phyloP scores from a whole-genome alignment of 2,113 vertebrate species.

The Chamaea fasciata region DNA sequence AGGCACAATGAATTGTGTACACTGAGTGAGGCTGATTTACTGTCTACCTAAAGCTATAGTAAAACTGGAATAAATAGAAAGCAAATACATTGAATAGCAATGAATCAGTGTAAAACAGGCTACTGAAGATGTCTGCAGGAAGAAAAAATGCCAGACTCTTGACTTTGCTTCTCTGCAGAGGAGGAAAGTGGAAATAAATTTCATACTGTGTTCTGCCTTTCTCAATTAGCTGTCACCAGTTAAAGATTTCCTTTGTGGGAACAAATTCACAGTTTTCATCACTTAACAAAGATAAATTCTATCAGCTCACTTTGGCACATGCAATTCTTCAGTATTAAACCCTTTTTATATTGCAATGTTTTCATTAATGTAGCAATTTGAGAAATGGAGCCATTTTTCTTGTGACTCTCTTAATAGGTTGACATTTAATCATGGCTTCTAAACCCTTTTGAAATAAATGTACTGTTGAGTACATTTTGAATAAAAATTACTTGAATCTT shows the following conservation, averaged over 20 bases:
- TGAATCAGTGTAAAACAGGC: constrained; percentile 48
- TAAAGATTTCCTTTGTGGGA: constrained; percentile 40
- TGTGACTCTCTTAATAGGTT: background rate
- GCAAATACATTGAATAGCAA: constrained; percentile 16
- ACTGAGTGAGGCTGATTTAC: constrained; percentile 29
- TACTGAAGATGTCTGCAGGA: constrained; percentile 5
- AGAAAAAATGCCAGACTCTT: constrained; percentile 12
- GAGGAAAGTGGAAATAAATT: constrained; percentile 24
- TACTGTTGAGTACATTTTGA: background rate
- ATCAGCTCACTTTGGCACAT: background rate
- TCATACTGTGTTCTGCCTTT: constrained; percentile 2
- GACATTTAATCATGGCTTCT: background rate
- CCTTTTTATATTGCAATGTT: background rate
- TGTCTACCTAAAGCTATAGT: background rate
- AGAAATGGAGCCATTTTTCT: background rate
- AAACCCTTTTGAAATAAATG: background rate
- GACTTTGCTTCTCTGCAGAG: background rate
- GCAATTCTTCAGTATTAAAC: background rate
- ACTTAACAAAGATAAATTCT: constrained; percentile 31
- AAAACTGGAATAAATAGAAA: constrained; percentile 13
- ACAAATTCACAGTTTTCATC: constrained; percentile 3
- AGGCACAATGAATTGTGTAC: constrained; percentile 13
- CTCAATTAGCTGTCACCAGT: constrained; percentile 36
- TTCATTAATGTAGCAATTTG: background rate
- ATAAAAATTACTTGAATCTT: background rate